Evolutionary conservation across 1,140 invertebrate species (phyloP).

Genomic region (Coenobita brevimanus): DNA sequence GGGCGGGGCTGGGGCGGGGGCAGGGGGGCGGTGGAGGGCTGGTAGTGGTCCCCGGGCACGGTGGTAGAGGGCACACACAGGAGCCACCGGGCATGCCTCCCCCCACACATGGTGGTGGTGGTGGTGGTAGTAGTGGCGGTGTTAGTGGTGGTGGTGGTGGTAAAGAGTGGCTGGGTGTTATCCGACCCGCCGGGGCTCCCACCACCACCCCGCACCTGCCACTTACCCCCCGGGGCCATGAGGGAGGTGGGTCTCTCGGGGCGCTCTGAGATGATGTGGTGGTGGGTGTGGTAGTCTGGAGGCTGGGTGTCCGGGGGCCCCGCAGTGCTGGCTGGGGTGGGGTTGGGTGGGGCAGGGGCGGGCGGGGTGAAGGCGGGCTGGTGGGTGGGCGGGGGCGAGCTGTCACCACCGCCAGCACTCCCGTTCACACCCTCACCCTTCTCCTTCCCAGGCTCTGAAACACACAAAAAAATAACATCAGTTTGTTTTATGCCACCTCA

Average conservation of each 20-base stretch:
- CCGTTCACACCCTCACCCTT: slow-evolving; percentile 87
- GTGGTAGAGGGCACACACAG: slow-evolving; percentile 62
- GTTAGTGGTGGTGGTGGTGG: slow-evolving; percentile 38
- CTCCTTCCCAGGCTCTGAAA: slow-evolving; percentile 89
- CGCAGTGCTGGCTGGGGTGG: neutral
- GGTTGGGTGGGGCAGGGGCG: slow-evolving; percentile 46
- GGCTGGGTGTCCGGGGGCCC: slow-evolving; percentile 73
- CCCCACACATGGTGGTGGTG: slow-evolving; percentile 61
- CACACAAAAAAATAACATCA: neutral
- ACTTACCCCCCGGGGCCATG: slow-evolving; percentile 63
- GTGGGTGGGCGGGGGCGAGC: slow-evolving; percentile 72
- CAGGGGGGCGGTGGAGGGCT: slow-evolving; percentile 47
- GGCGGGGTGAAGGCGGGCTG: slow-evolving; percentile 61
- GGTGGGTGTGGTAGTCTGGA: slow-evolving; percentile 83
- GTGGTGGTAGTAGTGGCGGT: too few relatives aligned
- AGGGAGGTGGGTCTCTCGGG: slow-evolving; percentile 59
- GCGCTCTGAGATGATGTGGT: slow-evolving; percentile 75
- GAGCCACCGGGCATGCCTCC: slow-evolving; percentile 65
- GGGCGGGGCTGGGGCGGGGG: slow-evolving; percentile 44
- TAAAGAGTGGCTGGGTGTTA: slow-evolving; percentile 12
- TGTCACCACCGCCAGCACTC: slow-evolving; percentile 77
- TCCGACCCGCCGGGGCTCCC: slow-evolving; percentile 36
- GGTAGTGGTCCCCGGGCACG: slow-evolving; percentile 62
- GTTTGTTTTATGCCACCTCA: too few relatives aligned
- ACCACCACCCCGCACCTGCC: slow-evolving; percentile 37